These are phyloP conservation scores for Monopis laevigella DNA, from an alignment of 2,888 invertebrate species.

Conservation along the genomic window DNA sequence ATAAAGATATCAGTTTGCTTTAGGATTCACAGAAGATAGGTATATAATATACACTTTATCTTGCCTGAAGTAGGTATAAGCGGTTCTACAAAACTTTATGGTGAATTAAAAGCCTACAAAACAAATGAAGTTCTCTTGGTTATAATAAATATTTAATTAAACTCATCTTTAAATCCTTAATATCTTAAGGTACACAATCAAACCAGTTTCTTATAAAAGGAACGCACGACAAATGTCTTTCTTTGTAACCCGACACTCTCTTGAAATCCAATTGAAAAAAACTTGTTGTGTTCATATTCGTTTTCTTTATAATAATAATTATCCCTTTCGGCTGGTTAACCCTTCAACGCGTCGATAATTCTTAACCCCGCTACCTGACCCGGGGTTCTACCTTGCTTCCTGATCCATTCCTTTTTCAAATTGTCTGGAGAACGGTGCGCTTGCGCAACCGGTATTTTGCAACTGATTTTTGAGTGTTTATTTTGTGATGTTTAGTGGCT, in stretches of 20 bases:
- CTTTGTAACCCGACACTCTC: constrained; percentile 43
- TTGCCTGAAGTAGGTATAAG: too few species aligned
- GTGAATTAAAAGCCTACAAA: too few species aligned
- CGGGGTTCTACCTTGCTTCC: constrained; percentile 45
- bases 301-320: constrained; percentile 59
- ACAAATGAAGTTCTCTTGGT: too few species aligned
- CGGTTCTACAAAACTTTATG: too few species aligned
- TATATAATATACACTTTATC: too few species aligned
- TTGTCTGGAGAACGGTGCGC: constrained; percentile 40
- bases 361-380: constrained; percentile 63
- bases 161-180: too few species aligned
- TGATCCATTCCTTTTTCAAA: constrained; percentile 56
- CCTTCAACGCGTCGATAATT: constrained; percentile 58
- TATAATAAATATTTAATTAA: too few species aligned
- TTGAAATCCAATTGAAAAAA: constrained; percentile 27
- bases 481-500: too few species aligned
- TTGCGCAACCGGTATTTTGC: constrained; percentile 27
- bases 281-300: constrained; percentile 35
- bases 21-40: too few species aligned
- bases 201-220: constrained; percentile 10
- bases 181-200: too few species aligned
- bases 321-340: constrained; percentile 56
- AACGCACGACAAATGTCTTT: constrained; percentile 45
- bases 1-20: too few species aligned
- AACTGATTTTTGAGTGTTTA: too few species aligned